Base-by-base conservation (phyloP, 2,113 vertebrate genomes). In the Semnopithecus entellus region DNA sequence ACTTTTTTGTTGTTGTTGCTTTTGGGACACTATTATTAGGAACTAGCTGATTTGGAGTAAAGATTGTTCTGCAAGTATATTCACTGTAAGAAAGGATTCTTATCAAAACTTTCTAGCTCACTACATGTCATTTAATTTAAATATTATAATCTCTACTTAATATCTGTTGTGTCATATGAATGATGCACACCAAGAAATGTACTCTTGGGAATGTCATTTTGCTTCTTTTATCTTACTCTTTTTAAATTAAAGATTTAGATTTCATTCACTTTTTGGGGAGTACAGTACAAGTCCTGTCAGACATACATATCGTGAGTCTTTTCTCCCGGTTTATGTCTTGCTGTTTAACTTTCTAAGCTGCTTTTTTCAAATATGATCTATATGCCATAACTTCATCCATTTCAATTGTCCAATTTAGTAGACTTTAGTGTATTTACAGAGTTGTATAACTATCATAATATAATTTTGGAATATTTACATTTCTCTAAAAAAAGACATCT, bases 401-500 rank as follows among this genome's bases (percentile, higher is more conserved):
- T 88, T 91, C 35, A 82, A 43, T 45, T 81, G 10, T 50, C 7
- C 22, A 55, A 17, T 52, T 85, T n/a, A 88, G 35, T 76, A 20
- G 64, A 70, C 73, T 88, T 96, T 82, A 83, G 50, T 57, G 13
- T 90, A 76, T 81, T 88, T 91, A 76, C 5, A 45, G 38, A 85
- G 4, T 78, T 72, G 40, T 57, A 30, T 2, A 48, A 66, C n/a
- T 32, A 75, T 83, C 14, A n/a, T 22, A 85, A 17, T 72, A 27
- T 87, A 57, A 95, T 81, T 92, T 96, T 50, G 89, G 40, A 94
- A 68, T 25, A 87, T 72, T 76, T 87, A 12, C n/a, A 57, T 83
- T 64, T 32, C 14, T 35, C 59, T 85, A 32, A 30, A 91, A 93
- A 78, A 13, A 86, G 78, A 32, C 66, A 59, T 35, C 14, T 55